Base-by-base conservation (phyloP, 2,113 vertebrate species). In the Melospiza georgiana region DNA sequence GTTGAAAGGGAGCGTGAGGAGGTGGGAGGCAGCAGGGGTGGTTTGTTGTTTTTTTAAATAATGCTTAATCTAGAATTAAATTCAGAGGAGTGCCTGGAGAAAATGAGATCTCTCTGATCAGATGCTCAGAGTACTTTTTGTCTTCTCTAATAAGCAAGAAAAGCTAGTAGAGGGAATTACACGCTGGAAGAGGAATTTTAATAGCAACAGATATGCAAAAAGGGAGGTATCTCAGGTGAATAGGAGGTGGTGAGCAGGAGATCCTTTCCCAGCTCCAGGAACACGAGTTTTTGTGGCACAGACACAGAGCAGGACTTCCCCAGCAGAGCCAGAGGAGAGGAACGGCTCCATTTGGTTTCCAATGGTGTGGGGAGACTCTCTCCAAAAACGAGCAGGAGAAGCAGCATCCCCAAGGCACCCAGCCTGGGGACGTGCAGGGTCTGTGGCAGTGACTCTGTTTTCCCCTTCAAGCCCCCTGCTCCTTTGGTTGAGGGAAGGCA, bases 21-120 rank as follows among this genome's bases (percentile, higher is more conserved):
- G 61, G 93, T 58, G 61, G 87, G 78, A 94, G 92, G 93, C 61
- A 83, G 76, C 86, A 85, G 85, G 73, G 28, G 43, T 51, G 54
- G 30, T 31, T 88, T 65, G 62, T 65, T 75, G 58, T 67, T 57
- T 78, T 86, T 69, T 80, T 9, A 66, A 89, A 69, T 69, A 94
- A 95, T 87, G 89, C 91, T 96, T 95, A 80, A 84, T 90, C 76
- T 93, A 49, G 95, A 91, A 71, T 94, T 92, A 69, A 97, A 94
- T 93, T 95, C 92, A 84, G 86, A 96, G 92, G 91, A 90, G 84
- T 73, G 89, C 89, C 91, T 71, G 58, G 85, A 96, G 90, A 94
- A 91, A 91, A 93, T 76, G 87, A 87, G 55, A 89, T 88, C 84
- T 95, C 89, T 95, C 93, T 95, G 80, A 82, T 96, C 88, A 66